Base-by-base conservation (phyloP, 2,113 vertebrate genomes). In the Cephalopholis sonnerati region DNA sequence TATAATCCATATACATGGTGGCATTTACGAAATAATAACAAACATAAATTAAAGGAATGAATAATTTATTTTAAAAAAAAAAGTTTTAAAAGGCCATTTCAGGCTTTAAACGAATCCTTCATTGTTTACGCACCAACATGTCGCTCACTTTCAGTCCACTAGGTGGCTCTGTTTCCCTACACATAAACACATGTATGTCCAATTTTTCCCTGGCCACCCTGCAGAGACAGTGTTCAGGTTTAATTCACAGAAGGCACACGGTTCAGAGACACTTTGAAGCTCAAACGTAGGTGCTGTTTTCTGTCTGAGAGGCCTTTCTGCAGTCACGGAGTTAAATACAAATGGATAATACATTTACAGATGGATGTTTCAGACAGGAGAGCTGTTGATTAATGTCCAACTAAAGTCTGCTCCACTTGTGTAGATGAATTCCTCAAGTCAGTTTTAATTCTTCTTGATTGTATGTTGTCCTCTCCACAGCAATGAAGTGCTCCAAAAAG, bases 221-320 rank as follows among this genome's bases (percentile, higher is more conserved):
- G 58, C 75, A 9, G 12, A 70, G 59, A 79, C 69, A n/a, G 44
- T 57, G 44, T 51, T 74, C 22, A 71, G 63, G 53, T 70, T 74
- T 83, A 32, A 75, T 48, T 77, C 32, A 58, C 77, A 67, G 58
- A 86, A 91, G 93, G 93, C 91, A 93, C 89, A 18, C 10, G 20
- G 55, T 74, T 84, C 39, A 83, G 36, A 82, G 20, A 54, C 36
- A 62, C 9, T 27, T 54, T 46, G 36, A 4, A 82, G 17, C 61
- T 70, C 36, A 81, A 41, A 61, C 7, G 58, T 20, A 53, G 17
- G 5, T 6, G 50, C 29, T 59, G 4, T 54, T 55, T 61, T 68
- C 27, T 50, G 29, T 44, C 59, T 70, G 7, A 54, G 54, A 75
- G 7, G 39, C 8, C 44, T 74, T 32, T 17, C 36, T 54, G 70